phyloP scores from a whole-genome alignment of 2,888 invertebrate genomes.

The Caenorhabditis plicata region DNA sequence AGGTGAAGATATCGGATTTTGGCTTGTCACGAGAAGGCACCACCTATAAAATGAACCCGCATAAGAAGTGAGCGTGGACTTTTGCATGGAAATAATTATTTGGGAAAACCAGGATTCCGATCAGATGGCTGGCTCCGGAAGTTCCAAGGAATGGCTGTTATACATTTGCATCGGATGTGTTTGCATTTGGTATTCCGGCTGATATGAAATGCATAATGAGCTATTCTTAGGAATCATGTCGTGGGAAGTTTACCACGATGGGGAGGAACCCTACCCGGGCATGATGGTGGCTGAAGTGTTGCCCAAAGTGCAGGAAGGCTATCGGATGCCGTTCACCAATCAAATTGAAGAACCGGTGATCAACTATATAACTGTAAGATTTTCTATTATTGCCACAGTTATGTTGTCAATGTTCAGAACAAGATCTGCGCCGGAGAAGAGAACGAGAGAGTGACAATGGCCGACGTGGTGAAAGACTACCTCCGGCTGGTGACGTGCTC shows the following conservation, averaged over 20 bases:
- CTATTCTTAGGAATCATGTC: slow-evolving; percentile 12
- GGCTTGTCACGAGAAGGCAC: slow-evolving; percentile 33
- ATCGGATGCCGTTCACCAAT: slow-evolving; percentile 32
- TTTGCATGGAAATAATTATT: too few species aligned
- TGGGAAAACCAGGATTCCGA: slow-evolving; percentile 40
- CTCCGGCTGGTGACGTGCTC: background rate
- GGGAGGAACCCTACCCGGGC: slow-evolving; percentile 44
- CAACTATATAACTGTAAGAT: background rate
- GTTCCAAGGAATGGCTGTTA: slow-evolving; percentile 30
- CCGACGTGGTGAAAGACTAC: slow-evolving; percentile 1
- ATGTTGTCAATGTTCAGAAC: too few species aligned
- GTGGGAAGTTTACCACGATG: slow-evolving; percentile 37
- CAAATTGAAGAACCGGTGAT: background rate
- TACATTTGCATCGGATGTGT: slow-evolving; percentile 39
- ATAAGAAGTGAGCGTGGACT: slow-evolving; percentile 10
- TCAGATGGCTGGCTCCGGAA: slow-evolving; percentile 47
- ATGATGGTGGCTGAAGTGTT: slow-evolving; percentile 45
- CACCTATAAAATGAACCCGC: slow-evolving; percentile 21
- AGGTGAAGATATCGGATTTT: slow-evolving; percentile 43
- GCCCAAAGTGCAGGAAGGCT: slow-evolving; percentile 39
- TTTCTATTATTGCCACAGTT: too few species aligned
- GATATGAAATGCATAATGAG: background rate
- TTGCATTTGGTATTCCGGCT: slow-evolving; percentile 26
- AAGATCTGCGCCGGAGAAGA: background rate
- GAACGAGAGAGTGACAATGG: background rate